Evolutionary conservation across 2,113 vertebrate genomes (phyloP), one percentile per base, ranked within the genome.

Genomic region (Chinchilla lanigera): DNA sequence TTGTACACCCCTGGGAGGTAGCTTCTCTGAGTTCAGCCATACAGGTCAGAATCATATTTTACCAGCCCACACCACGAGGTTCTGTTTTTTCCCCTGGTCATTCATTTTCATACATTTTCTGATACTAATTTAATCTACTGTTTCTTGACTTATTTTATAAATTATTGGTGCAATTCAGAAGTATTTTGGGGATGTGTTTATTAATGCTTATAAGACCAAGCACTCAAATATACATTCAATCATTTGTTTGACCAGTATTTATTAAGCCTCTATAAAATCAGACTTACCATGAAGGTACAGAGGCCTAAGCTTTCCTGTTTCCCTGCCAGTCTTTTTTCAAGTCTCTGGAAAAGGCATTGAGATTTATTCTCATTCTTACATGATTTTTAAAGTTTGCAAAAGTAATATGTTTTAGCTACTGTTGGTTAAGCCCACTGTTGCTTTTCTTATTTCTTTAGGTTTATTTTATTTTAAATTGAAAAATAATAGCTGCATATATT

Each of bases 81-180:
- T 47, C 73, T 73, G 35, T 78, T 95, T 93, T 69, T 80, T 9
- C 24, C 5, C 3, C 30, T 9, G 10, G 4, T 71, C 60, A 83
- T 83, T 90, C 58, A 50, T 7, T 54, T 60, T 73, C 28, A 30
- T 47, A 50, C 24, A 24, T 71, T 90, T 84, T 93, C 38, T 54
- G 44, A 63, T 63, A 26, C 13, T 81, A 89, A 47, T 7, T 5
- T 56, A 38, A 4, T 19, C 44, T 33, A 0, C 71, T 56, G 56
- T 73, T 85, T 67, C 54, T 54, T 80, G 11, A 19, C 7, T 92
- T 90, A 38, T 52, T 90, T 90, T 69, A 71, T 30, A 92, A 88
- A 58, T 30, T 60, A 69, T 16, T 17, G 9, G 26, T 75, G 8
- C 26, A 44, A 52, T 85, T 85, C 38, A 65, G 19, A 94, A 86